Base-by-base conservation (phyloP, 1,140 invertebrate species). In the Bombus superbus region DNA sequence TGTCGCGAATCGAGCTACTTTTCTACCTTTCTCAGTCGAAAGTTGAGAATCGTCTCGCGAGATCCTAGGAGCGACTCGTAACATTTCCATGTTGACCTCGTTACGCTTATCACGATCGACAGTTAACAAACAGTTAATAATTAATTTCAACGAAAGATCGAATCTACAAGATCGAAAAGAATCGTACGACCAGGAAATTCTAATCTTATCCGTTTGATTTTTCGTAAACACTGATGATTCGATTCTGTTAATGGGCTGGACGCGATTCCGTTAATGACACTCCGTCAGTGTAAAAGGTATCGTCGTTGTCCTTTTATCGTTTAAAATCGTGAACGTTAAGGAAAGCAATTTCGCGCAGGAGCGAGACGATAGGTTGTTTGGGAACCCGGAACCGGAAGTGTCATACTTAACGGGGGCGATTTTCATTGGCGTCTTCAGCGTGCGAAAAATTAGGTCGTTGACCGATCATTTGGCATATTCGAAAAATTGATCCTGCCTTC, bases 321-420 rank as follows among this genome's bases (percentile, higher is more conserved):
- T 18, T 11, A 4, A 44, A 81, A 35, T 8, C 9, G 11, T 11
- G 25, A 53, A 28, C 8, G 40, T 32, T 9, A 73, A 73, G 66
- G 22, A 62, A 82, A 62, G 25, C 81, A 32, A 82, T 64, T 68
- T 68, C 57, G 57, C 72, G 59, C 69, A 35, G 35, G 18, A 66
- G 25, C 72, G 32, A 53, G 9, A 28, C 22, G 42, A 28, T 28
- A 32, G 8, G 10, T 74, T 25, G 71, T 71, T 82, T 73, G 57
- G 35, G 5, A 25, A 22, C 8, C 32, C 80, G 47, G 69, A 73
- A 73, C 69, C 69, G 53, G 53, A 73, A 81, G 53, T 73, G n/a
- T 71, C 47, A 44, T n/a, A 22, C 38, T 72, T 73, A 38, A 82
- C 22, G n/a, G 22, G n/a, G 22, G 35, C 28, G 53, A 73, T 62